These are phyloP conservation scores for Meliscaeva auricollis DNA, from an alignment of 2,888 invertebrate species.

Conservation along the genomic window DNA sequence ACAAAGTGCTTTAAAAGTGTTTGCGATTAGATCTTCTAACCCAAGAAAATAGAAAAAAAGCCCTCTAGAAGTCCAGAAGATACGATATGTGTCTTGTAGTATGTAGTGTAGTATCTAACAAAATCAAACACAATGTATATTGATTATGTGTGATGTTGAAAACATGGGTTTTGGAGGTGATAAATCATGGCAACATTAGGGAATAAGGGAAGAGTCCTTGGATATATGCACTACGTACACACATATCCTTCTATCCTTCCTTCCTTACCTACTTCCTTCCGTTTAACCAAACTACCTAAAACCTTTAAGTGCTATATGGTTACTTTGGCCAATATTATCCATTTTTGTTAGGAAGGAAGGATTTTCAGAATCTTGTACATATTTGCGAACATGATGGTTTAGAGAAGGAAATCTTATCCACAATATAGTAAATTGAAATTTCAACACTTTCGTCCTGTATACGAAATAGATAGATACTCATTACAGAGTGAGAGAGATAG, in stretches of 20 bases:
- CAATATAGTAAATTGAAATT: slow-evolving; percentile 68
- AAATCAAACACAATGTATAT: slow-evolving; percentile 55
- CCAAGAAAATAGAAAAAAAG: slow-evolving; percentile 1
- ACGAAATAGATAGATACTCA: too few species aligned
- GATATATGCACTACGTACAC: too few species aligned
- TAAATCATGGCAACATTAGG: slow-evolving; percentile 61
- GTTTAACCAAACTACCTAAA: too few species aligned
- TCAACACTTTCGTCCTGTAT: slow-evolving; percentile 48
- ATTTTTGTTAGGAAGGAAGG: neutral
- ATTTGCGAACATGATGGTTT: slow-evolving; percentile 1
- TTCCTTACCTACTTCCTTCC: too few species aligned
- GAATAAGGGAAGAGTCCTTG: too few species aligned
- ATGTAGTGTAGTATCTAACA: neutral
- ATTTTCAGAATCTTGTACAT: slow-evolving; percentile 18
- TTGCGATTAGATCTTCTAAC: slow-evolving; percentile 35
- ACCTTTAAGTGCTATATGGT: slow-evolving; percentile 48
- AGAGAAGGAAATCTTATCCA: neutral
- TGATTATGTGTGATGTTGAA: slow-evolving; percentile 36
- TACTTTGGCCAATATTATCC: slow-evolving; percentile 54
- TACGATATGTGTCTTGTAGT: too few species aligned
- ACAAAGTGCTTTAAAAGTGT: slow-evolving; percentile 57
- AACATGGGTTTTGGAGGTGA: slow-evolving; percentile 45
- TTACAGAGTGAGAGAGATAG: too few species aligned
- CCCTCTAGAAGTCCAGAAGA: neutral
- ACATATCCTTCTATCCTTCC: too few species aligned